Base-by-base conservation (phyloP, 1,140 invertebrate species). In the Coenobita brevimanus region DNA sequence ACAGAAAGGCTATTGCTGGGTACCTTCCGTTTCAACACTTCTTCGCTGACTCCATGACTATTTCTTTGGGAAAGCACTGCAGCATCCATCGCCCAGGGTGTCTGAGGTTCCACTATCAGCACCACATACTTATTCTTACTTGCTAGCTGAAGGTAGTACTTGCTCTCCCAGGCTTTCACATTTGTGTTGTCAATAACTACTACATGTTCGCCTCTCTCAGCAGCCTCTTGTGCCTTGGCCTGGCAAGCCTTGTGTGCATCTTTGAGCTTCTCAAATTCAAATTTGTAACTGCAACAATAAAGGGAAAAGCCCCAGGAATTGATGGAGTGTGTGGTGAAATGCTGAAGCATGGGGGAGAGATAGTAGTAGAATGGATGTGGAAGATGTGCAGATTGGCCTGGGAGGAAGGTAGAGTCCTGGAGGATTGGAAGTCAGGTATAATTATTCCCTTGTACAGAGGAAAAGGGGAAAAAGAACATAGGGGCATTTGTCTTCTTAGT, bases 151-250 rank as follows among this genome's bases (percentile, higher is more conserved):
- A 92, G 50, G 85, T 93, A 93, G 30, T 80, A 64, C 71, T 91
- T 89, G 79, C 91, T 91, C 90, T 93, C 92, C 91, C 91, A 92
- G 24, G 86, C 64, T 67, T 89, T 86, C 30, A 93, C 82, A 78
- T 93, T 92, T n/a, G 92, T 92, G 89, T 93, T 93, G 88, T 93
- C 93, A 84, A 93, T 91, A 15, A 93, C 86, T 10, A 93, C 85
- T 17, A 82, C 60, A 17, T 92, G 84, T 27, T 46, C 76, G 41
- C 71, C 85, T 3, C 84, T 75, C 33, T 90, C 88, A 36, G 80
- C 69, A 82, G 91, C 91, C 38, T 90, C 43, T 54, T 89, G 69
- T 6, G 75, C 75, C 36, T 57, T 69, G 50, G 91, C 15, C 46
- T 92, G 89, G 76, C 92, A 92, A 43, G 73, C 67, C 36, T 87